Percentiles rank a stretch among this genome's conserved stretches.
phyloP scores from a whole-genome alignment of 2,113 vertebrate species.

The Cricetomys ansorgei region DNA sequence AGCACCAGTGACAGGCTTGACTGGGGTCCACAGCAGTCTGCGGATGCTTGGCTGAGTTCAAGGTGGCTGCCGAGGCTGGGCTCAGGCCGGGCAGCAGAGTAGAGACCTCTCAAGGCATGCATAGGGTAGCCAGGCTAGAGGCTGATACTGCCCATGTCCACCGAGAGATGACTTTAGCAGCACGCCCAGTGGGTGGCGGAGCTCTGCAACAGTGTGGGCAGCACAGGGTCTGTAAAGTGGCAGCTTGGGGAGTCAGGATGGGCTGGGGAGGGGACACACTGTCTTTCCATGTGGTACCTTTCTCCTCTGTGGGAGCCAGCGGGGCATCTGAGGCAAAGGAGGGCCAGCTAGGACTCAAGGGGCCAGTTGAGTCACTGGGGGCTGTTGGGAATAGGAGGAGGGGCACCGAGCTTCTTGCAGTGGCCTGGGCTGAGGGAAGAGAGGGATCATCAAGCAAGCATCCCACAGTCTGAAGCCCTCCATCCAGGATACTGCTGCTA shows the following conservation, averaged over 20 bases:
- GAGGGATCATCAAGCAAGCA: not conserved
- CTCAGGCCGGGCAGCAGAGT: not conserved
- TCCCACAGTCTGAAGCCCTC: not conserved
- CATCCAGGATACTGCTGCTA: no score
- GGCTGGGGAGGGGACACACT: not conserved
- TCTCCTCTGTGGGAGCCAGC: not conserved
- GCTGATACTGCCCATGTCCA: not conserved
- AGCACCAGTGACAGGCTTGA: not conserved
- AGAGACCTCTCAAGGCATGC: fast-evolving
- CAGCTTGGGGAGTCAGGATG: not conserved
- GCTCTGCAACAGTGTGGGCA: not conserved
- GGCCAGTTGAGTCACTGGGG: not conserved
- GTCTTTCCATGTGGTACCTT: no score
- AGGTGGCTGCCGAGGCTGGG: fast-evolving
- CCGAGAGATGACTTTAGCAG: not conserved
- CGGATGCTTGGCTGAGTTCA: not conserved
- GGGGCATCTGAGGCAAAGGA: not conserved
- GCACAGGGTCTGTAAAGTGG: not conserved
- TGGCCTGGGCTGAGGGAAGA: not conserved
- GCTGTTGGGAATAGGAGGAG: not conserved
- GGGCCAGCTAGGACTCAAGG: not conserved
- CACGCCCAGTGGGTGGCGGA: fast-evolving
- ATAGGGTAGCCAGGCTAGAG: not conserved
- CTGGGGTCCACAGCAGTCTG: no score
- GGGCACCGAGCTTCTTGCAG: not conserved